A percentile compares a stretch with the other conserved stretches of the same genome.
These are phyloP conservation scores for Metopolophium dirhodum DNA, from an alignment of 1,140 invertebrate genomes.

Conservation along the genomic window DNA sequence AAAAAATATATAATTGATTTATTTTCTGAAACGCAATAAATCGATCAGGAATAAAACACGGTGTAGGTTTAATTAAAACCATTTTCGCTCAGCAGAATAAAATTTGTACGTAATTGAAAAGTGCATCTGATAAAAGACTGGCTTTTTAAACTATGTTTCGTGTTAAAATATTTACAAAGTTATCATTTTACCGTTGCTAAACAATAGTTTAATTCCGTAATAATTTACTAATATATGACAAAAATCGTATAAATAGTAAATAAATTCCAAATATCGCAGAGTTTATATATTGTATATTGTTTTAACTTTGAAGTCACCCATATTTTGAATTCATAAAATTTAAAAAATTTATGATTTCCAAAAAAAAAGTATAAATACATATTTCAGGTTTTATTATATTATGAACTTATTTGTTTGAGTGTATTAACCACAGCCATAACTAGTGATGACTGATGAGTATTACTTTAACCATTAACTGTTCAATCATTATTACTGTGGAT, in stretches of 20 bases:
- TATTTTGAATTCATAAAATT: background rate
- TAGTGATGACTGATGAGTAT: too few species aligned
- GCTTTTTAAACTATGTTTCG: background rate
- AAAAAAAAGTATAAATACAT: too few species aligned
- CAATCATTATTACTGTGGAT: too few species aligned
- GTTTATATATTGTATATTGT: background rate
- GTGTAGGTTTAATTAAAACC: background rate
- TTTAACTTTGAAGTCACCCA: background rate
- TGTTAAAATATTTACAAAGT: background rate
- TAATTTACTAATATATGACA: background rate
- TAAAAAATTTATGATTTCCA: background rate
- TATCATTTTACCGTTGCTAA: background rate
- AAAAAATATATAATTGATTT: background rate
- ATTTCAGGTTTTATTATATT: too few species aligned
- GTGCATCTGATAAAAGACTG: background rate
- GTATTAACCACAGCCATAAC: too few species aligned
- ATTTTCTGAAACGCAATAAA: background rate
- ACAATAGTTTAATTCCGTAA: background rate
- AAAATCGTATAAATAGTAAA: background rate
- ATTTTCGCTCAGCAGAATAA: background rate
- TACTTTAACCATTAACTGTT: too few species aligned
- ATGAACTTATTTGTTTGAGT: too few species aligned
- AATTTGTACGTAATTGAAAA: background rate
- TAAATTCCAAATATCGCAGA: background rate
- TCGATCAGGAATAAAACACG: background rate